A percentile compares a stretch with the other conserved stretches of the same genome.
These are phyloP conservation scores for Actinemys pallida DNA, from an alignment of 2,113 vertebrate genomes.

Conservation along the genomic window DNA sequence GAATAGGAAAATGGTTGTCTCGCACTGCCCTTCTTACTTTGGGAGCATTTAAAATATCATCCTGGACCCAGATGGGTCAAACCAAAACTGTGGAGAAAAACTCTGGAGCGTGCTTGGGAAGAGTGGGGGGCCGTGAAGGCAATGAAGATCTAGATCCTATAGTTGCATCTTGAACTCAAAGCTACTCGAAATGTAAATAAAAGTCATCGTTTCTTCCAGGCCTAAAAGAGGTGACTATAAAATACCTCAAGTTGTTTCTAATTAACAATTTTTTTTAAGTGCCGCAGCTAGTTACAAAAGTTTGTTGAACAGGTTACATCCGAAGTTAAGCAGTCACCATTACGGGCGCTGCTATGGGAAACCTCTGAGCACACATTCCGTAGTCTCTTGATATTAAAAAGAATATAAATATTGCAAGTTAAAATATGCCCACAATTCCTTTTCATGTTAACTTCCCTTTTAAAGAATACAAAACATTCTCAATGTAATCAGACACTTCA, in stretches of 20 bases:
- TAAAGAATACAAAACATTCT: background rate
- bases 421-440: background rate
- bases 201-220: background rate
- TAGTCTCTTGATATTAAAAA: background rate
- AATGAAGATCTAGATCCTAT: background rate
- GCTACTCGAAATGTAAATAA: background rate
- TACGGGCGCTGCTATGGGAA: background rate
- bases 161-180: background rate
- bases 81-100: background rate
- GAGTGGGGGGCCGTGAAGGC: background rate
- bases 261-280: background rate
- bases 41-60: constrained; percentile 8
- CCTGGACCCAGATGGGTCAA: background rate
- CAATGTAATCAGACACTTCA: background rate
- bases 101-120: background rate
- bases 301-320: background rate
- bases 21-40: rapidly evolving
- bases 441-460: background rate
- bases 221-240: background rate
- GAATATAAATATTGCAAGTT: background rate
- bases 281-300: background rate
- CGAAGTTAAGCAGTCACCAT: background rate
- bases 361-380: background rate
- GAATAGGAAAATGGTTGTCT: constrained; percentile 56
- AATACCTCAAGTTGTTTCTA: background rate